Base-by-base conservation (phyloP, 2,888 invertebrate species). In the Sarcophaga subvicina region DNA sequence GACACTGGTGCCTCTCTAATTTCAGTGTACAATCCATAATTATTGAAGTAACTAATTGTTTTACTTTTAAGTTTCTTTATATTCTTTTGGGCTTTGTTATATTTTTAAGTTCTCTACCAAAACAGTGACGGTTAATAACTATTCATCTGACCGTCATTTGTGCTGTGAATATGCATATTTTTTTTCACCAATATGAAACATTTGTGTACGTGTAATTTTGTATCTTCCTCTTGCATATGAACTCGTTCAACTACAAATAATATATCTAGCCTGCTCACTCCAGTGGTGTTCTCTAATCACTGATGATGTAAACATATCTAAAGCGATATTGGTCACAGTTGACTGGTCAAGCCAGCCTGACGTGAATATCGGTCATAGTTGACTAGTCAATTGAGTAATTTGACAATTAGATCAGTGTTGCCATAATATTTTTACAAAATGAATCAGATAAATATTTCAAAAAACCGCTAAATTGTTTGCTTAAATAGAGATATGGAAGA, bases 1-100 rank as follows among this genome's bases (percentile, higher is more conserved):
- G 81, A 45, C 85, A 82, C 17, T 82, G 81, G 2, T 25, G 60
- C 0, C 11, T 76, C 22, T 75, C 37, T 25, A 54, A 62, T n/a
- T 75, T 69, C 3, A 62, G 5, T 3, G 6, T 72, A 37, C 12
- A n/a, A 45, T 47, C 47, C 73, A 73, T 66, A 54, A 17, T 17
- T 54, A 37, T 37, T 37, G 37, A 37, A 37, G 37, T 1, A 49
- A 10, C 37, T 37, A 10, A 8, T 37, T 37, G 37, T 37, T 37
- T 37, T 37, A 37, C 2, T 37, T 37, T 37, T 3, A 10, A 37
- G 37, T 37, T 37, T 37, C 8, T 37, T 37, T 37, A 10, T 37
- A 37, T 37, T 37, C 37, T 8, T 37, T 37, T 37, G 37, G 8
- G 10, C 10, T 10, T 37, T 10, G 37, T 37, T 10, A 10, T 54